A percentile compares a stretch with the other conserved stretches of the same genome.
Evolutionary conservation across 2,888 invertebrate genomes (phyloP).

Genomic region (Atherix ibis): DNA sequence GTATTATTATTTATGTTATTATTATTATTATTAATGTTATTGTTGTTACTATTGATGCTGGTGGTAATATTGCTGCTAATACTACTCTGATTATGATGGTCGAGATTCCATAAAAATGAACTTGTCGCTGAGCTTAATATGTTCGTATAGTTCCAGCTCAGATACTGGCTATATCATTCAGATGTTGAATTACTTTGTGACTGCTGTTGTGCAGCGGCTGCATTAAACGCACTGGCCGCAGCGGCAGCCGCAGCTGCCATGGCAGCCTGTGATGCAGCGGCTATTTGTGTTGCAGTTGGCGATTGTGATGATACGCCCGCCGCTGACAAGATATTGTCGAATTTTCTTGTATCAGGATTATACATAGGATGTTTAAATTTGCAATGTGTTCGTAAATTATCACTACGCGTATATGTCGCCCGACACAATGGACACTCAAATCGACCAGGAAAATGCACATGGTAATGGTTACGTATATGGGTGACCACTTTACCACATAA

Average conservation of each 20-base stretch:
- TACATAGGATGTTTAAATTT: constrained; percentile 82
- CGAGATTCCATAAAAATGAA: constrained; percentile 23
- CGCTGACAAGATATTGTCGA: constrained; percentile 52
- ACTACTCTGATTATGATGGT: too few relatives aligned
- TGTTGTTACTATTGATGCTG: constrained; percentile 9
- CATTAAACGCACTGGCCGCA: constrained; percentile 22
- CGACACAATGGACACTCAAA: constrained; percentile 84
- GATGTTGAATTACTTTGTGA: constrained; percentile 20
- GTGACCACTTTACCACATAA: constrained; percentile 89
- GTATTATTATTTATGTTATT: too few relatives aligned
- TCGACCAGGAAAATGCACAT: constrained; percentile 83
- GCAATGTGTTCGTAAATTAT: constrained; percentile 84
- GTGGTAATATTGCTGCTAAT: constrained; percentile 3
- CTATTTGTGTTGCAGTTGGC: constrained; percentile 38
- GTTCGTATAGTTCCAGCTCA: constrained; percentile 30
- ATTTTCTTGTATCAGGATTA: constrained; percentile 75
- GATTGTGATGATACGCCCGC: constrained; percentile 36
- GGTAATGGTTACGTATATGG: constrained; percentile 87
- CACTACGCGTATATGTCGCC: constrained; percentile 81
- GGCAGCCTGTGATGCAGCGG: constrained; percentile 33
- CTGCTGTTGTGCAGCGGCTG: constrained; percentile 25
- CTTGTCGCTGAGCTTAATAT: constrained; percentile 17
- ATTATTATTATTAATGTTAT: too few relatives aligned
- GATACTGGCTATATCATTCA: constrained; percentile 26
- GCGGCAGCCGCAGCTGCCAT: constrained; percentile 32